Percentiles rank a stretch among this genome's conserved stretches.
phyloP scores from a whole-genome alignment of 2,888 invertebrate genomes.

The Nomada fucata region DNA sequence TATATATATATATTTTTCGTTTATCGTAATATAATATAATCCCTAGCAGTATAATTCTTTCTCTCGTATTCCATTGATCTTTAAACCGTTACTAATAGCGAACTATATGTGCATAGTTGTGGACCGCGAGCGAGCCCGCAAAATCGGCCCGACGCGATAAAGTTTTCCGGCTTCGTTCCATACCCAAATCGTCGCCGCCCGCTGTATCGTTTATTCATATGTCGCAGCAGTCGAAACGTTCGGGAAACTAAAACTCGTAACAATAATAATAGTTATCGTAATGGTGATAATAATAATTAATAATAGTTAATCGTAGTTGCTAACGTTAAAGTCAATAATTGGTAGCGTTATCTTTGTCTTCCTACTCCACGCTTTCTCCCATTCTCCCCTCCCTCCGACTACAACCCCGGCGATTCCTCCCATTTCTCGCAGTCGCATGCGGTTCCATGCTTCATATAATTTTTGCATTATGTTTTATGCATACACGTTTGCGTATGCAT shows the following conservation, averaged over 20 bases:
- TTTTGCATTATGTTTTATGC: constrained; percentile 13
- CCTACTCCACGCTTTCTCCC: constrained; percentile 27
- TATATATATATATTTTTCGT: constrained; percentile 27
- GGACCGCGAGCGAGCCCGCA: constrained; percentile 1
- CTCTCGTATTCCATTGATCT: constrained; percentile 16
- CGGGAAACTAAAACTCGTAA: constrained; percentile 67
- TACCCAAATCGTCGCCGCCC: constrained; percentile 1
- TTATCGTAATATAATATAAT: constrained; percentile 29
- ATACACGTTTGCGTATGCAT: constrained; percentile 39
- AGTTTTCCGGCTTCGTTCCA: constrained; percentile 16
- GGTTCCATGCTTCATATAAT: constrained; percentile 10
- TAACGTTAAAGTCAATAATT: constrained; percentile 44
- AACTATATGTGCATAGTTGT: constrained; percentile 17
- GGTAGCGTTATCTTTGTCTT: constrained; percentile 27
- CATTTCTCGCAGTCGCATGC: neutral
- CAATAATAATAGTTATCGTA: constrained; percentile 69
- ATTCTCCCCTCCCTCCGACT: neutral
- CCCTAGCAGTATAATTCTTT: constrained; percentile 23
- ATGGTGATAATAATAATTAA: constrained; percentile 52
- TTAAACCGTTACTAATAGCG: constrained; percentile 2
- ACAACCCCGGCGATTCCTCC: neutral
- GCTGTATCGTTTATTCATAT: neutral
- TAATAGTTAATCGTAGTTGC: constrained; percentile 60
- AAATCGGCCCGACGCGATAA: constrained; percentile 42
- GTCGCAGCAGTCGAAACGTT: constrained; percentile 52